These are phyloP conservation scores for Eulemur coronatus DNA, from an alignment of 2,797 vertebrate genomes.

Conservation along the genomic window DNA sequence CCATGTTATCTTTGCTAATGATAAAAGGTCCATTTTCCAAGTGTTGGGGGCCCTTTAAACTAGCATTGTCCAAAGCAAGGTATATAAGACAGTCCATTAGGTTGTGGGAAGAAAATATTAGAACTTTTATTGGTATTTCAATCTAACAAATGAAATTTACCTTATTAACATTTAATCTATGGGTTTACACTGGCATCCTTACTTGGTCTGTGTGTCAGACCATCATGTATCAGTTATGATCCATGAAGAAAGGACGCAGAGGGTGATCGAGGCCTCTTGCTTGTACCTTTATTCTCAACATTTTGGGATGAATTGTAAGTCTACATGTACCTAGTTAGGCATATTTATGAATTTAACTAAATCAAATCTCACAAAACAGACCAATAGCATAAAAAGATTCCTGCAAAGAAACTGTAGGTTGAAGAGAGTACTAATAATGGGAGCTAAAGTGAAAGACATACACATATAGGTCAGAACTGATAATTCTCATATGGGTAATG, in stretches of 20 bases:
- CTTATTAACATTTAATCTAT: background rate
- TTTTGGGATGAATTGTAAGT: background rate
- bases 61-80: background rate
- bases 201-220: background rate
- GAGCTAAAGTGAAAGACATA: background rate
- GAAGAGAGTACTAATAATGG: background rate
- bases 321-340: background rate
- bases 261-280: background rate
- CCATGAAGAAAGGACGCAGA: background rate
- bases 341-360: background rate
- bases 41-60: background rate
- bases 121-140: background rate
- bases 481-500: background rate
- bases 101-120: background rate
- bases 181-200: background rate
- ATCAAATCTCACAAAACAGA: background rate
- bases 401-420: background rate
- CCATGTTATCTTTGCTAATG: background rate
- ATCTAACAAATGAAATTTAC: background rate
- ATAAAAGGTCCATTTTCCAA: background rate
- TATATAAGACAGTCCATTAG: background rate
- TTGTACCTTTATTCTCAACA: background rate
- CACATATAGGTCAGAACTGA: background rate
- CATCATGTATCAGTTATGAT: background rate
- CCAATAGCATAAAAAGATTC: background rate